Conservation (phyloP, 2,888 invertebrate genomes). For the Invenusta paracnida region DNA sequence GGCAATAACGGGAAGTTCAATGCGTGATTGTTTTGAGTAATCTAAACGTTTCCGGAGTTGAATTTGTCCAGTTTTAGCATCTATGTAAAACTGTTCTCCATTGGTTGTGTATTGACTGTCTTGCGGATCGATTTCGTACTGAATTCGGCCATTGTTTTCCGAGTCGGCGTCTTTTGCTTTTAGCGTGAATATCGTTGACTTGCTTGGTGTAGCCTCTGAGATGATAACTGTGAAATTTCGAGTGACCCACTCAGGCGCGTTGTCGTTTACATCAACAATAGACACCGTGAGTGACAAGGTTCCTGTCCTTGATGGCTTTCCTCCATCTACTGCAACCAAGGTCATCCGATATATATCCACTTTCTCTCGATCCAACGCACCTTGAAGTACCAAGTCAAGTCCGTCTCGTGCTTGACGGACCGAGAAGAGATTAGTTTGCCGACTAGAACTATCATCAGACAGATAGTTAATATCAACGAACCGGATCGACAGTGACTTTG, state of each 20-base stretch:
- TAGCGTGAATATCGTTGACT: conserved; percentile 1
- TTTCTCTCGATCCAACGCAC: conserved; percentile 14
- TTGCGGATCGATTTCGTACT: not conserved
- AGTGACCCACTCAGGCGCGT: conserved; percentile 26
- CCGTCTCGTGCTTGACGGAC: not conserved
- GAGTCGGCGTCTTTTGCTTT: conserved; percentile 20
- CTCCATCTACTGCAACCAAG: conserved; percentile 19
- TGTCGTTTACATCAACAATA: conserved; percentile 32
- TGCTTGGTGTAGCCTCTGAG: not conserved
- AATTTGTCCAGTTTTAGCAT: conserved; percentile 6
- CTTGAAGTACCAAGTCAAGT: not conserved
- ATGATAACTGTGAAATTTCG: conserved; percentile 25
- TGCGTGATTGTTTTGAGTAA: not conserved
- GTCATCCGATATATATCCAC: not conserved
- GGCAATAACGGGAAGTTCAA: conserved; percentile 5
- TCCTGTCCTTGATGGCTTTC: conserved; percentile 5
- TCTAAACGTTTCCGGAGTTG: conserved; percentile 9
- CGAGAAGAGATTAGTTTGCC: not conserved
- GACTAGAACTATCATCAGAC: not conserved
- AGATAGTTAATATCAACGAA: conserved; percentile 7
- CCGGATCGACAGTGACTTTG: not conserved
- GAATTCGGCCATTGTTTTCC: conserved; percentile 20
- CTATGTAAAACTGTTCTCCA: not conserved
- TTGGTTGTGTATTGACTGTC: not conserved
- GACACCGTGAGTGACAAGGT: not conserved